phyloP scores from a whole-genome alignment of 2,113 vertebrate genomes.

The Semnornis frantzii region DNA sequence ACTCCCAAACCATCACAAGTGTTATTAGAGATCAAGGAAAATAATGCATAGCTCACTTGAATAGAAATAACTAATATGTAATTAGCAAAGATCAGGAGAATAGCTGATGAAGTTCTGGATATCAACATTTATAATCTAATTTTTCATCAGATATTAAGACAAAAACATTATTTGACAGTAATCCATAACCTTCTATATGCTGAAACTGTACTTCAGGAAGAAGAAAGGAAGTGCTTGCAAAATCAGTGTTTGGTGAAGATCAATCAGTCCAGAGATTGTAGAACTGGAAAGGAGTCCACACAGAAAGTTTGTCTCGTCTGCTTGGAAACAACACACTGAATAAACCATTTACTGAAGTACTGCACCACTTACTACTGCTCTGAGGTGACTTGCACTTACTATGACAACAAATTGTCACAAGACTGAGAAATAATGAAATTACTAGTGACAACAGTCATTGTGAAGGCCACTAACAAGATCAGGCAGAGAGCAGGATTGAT shows the following conservation, averaged over 20 bases:
- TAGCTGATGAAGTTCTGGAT: neutral
- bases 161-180: neutral
- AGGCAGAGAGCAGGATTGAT: constrained; percentile 18
- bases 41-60: neutral
- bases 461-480: neutral
- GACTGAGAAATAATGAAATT: neutral
- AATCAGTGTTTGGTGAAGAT: neutral
- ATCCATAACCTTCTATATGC: neutral
- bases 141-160: neutral
- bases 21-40: neutral
- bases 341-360: neutral
- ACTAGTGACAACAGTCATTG: neutral
- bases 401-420: neutral
- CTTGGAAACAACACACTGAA: neutral
- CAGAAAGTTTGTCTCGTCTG: neutral
- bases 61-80: neutral
- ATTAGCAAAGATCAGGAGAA: neutral
- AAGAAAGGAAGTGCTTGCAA: neutral
- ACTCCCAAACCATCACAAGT: no score
- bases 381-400: neutral
- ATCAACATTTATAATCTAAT: neutral
- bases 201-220: neutral
- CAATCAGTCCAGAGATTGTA: neutral
- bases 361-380: neutral
- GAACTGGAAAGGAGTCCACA: neutral